Evolutionary conservation across 2,888 invertebrate species (phyloP), one percentile per base, ranked within the genome.

Genomic region (Pristionchus fissidentatus): DNA sequence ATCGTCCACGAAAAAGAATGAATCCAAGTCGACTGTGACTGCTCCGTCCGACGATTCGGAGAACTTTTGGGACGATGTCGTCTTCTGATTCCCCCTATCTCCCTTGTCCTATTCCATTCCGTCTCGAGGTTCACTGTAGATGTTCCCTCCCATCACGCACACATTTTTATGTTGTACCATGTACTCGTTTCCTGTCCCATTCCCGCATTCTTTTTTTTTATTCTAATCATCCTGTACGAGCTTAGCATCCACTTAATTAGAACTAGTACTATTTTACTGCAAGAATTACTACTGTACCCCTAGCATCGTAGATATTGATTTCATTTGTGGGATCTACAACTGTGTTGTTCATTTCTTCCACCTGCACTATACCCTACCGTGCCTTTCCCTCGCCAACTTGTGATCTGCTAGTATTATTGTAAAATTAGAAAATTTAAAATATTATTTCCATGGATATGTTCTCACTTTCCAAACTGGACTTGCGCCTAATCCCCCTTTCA

Each of bases 1-100:
- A 15, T 60, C 38, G 66, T 38, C 66, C 38, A n/a, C n/a, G n/a
- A n/a, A n/a, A n/a, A 38, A n/a, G 38, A 66, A 35, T 19, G 32
- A 19, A 0, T 66, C 22, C 0, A n/a, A 19, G 13, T 19, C 38
- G 38, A 66, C 66, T 3, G 41, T 66, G n/a, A 38, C 38, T 0
- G 66, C 66, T 2, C 35, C 35, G 19, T 35, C 22, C 22, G 66
- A 15, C 13, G 66, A 38, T 7, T 35, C 35, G 66, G 66, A 66
- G 41, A 66, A 66, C 66, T 66, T 66, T 41, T 66, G 66, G 66
- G 66, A 66, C 19, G 66, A 66, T 29, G 66, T 66, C 41, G 66
- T 38, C 22, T 66, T 66, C 66, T 66, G 19, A 22, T n/a, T n/a
- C 38, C 29, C 38, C 60, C 29, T 60, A 29, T 55, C 55, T 4